Base-by-base conservation (phyloP, 2,797 vertebrate species). In the Neopelma chrysocephalum region DNA sequence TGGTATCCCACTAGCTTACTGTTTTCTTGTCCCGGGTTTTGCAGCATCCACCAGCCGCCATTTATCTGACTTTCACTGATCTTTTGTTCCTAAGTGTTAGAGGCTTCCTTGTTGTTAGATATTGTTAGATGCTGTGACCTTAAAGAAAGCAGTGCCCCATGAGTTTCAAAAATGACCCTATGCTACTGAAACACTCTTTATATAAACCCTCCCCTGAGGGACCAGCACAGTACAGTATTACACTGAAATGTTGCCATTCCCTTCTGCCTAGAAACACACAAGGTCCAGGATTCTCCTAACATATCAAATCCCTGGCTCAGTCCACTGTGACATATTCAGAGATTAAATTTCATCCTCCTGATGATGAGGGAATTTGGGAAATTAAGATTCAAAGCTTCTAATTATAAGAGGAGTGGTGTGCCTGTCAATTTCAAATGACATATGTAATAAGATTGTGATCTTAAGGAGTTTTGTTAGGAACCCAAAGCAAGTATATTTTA, bases 301-400 rank as follows among this genome's bases (percentile, higher is more conserved):
- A 31, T n/a, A 76, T 54, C 45, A 76, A 77, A 81, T 88, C 50
- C 31, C 75, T 7, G 10, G 27, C 54, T 91, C 36, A 72, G 56
- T 84, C 48, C 19, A 69, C 40, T 82, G 42, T 68, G 58, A 71
- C 60, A 54, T 14, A 45, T 27, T 31, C 0, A 1, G 66, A 88
- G 84, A 86, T 68, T 69, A 65, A 70, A 94, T 94, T 84, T 82
- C 92, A 71, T 58, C 78, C 40, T 86, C 66, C 48, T 27, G 36
- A 90, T 81, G 81, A 92, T 64, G 61, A 84, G 69, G 43, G 71
- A 96, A 65, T 81, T 48, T 25, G 60, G 61, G 71, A 92, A 93
- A 96, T 95, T 86, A 93, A 83, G 76, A 93, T 56, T 51, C 51
- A 86, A 90, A 93, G 47, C 62, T 89, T 88, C 72, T 90, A 90